phyloP scores from a whole-genome alignment of 2,888 invertebrate species.

The Platycnemis pennipes region DNA sequence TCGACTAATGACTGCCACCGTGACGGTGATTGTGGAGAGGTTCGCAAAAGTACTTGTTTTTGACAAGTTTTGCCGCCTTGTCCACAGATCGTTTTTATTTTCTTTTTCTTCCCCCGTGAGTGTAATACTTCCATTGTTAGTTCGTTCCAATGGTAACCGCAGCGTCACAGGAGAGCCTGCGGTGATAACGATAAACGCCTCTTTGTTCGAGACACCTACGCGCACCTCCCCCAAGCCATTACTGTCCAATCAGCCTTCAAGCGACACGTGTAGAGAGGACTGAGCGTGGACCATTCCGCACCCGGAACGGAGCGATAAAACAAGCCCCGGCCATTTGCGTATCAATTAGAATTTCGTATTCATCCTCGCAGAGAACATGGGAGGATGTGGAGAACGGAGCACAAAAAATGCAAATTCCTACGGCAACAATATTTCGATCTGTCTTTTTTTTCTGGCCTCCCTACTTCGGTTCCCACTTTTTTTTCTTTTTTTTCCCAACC shows the following conservation, averaged over 20 bases:
- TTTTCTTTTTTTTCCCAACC: conserved; percentile 28
- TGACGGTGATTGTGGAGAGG: neutral
- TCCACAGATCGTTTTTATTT: neutral
- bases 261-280: conserved; percentile 21
- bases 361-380: conserved; percentile 53
- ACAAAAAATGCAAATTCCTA: neutral
- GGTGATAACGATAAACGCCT: conserved; percentile 49
- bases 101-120: neutral
- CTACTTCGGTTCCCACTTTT: neutral
- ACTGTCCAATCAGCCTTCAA: conserved; percentile 60
- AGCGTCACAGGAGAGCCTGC: conserved; percentile 10
- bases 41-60: neutral
- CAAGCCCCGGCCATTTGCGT: conserved; percentile 35
- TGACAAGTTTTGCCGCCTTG: conserved; percentile 21
- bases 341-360: conserved; percentile 66
- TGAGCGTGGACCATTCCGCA: neutral
- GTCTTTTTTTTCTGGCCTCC: neutral
- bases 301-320: conserved; percentile 18
- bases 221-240: conserved; percentile 11
- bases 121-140: neutral
- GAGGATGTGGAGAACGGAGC: neutral
- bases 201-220: neutral
- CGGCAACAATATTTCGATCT: conserved; percentile 5
- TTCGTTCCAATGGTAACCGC: conserved; percentile 6
- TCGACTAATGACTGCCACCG: conserved; percentile 26